Evolutionary conservation across 2,113 vertebrate genomes (phyloP), one percentile per base, ranked within the genome.

Genomic region (Clupea harengus): DNA sequence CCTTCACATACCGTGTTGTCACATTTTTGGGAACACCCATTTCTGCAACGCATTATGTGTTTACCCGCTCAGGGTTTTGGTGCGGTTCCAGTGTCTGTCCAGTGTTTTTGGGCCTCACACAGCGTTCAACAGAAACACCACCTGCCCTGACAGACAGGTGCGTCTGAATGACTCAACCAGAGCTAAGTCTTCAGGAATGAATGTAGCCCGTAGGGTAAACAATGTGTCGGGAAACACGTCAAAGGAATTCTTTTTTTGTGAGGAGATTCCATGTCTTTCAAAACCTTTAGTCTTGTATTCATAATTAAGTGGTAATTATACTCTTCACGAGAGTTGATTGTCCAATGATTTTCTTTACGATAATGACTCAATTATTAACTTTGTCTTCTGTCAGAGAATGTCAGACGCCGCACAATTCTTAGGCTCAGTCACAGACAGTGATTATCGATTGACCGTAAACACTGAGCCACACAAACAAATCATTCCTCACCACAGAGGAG

Each of bases 301-400:
- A 10, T 67, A 2, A 67, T 20, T 60, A 20, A 22, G 18, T 28
- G n/a, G 7, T 67, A 67, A 67, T 67, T 67, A 67, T 67, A 25
- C 57, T 64, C n/a, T 28, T 28, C 9, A 28, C 5, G 13, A 67
- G 22, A 78, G 28, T 78, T 78, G 72, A 78, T 32, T 39, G 10
- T 39, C 11, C 72, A 13, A 39, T 78, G 72, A 32, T 39, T 78
- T 11, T 78, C 72, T 13, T 6, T 78, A 78, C 13, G 1, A 39
- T 39, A 39, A 39, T 39, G 28, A 78, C 72, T 15, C 11, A 39
- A 78, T 78, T 39, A 32, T 78, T 5, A 78, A 39, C 28, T 78
- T 78, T 78, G 72, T 78, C 72, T 32, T 78, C 72, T 78, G 72
- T 78, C 72, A 39, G 72, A 6, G 28, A 15, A 78, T 39, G 72